Evolutionary conservation across 2,113 vertebrate genomes (phyloP).

Genomic region (Symphodus melops): DNA sequence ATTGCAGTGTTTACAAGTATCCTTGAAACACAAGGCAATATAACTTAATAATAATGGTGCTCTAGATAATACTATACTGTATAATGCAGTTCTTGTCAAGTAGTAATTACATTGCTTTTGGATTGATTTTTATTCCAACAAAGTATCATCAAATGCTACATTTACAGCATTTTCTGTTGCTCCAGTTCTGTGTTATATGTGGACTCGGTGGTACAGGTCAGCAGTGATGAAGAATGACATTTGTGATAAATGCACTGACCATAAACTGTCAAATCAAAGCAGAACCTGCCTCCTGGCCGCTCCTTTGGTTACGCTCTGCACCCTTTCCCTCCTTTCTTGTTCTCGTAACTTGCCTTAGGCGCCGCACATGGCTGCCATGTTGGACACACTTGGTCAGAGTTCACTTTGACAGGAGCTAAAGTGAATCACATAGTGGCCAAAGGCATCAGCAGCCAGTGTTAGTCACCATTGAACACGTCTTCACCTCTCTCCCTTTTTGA

Average conservation of each 20-base stretch:
- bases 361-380: conserved; percentile 49
- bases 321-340: conserved; percentile 57
- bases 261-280: conserved; percentile 78
- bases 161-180: conserved; percentile 5
- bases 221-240: conserved; percentile 75
- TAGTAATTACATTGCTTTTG: not conserved
- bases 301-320: conserved; percentile 62
- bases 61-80: not conserved
- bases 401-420: conserved; percentile 63
- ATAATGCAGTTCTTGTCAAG: not conserved
- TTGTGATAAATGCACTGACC: conserved; percentile 82
- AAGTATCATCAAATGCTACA: conserved; percentile 17
- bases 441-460: conserved; percentile 65
- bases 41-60: not conserved
- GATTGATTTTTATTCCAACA: not conserved
- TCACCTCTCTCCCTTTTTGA: conserved; percentile 54
- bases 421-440: conserved; percentile 71
- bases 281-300: conserved; percentile 65
- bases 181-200: conserved; percentile 31
- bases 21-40: not conserved
- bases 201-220: conserved; percentile 33
- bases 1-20: not conserved
- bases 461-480: conserved; percentile 69
- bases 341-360: conserved; percentile 53
- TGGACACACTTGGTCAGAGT: conserved; percentile 71